These are phyloP conservation scores for Drosophila nasuta DNA, from an alignment of 1,140 invertebrate genomes.

Conservation along the genomic window DNA sequence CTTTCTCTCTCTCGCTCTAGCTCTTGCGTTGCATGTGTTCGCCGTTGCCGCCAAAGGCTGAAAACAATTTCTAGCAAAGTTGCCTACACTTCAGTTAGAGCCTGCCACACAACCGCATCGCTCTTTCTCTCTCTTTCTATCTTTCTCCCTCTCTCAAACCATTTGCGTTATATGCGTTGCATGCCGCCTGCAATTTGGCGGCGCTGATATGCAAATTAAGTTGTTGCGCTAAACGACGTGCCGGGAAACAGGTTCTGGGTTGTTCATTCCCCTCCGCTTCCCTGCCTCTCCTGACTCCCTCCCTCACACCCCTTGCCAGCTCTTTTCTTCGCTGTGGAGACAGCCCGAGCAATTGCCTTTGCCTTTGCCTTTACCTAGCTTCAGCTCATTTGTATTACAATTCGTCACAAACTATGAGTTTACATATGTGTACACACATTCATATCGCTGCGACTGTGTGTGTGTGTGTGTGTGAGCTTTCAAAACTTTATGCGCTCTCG, in stretches of 20 bases:
- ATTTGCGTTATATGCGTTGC: conserved; percentile 50
- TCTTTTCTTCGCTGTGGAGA: conserved; percentile 13
- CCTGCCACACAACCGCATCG: not conserved
- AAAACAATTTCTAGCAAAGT: conserved; percentile 72
- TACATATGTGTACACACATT: conserved; percentile 4
- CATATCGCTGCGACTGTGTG: conserved; percentile 6
- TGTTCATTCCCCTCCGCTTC: not conserved
- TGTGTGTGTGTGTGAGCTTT: conserved; percentile 29
- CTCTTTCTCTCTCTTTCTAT: no score
- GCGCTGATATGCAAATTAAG: conserved; percentile 82
- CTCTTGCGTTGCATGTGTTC: conserved; percentile 45
- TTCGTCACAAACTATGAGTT: conserved; percentile 62
- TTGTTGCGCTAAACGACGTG: conserved; percentile 83
- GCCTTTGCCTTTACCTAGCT: conserved; percentile 8
- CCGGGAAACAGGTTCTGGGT: conserved; percentile 70
- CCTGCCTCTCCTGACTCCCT: not conserved
- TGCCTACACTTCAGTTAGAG: conserved; percentile 49
- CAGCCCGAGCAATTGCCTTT: conserved; percentile 11
- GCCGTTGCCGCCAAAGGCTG: conserved; percentile 51
- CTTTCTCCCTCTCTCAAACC: conserved; percentile 11
- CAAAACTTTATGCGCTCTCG: conserved; percentile 56
- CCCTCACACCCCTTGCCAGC: not conserved
- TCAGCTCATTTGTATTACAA: conserved; percentile 78
- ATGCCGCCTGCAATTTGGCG: conserved; percentile 80
- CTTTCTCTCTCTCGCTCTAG: conserved; percentile 13